These are phyloP conservation scores for Epinotia bilunana DNA, from an alignment of 2,888 invertebrate genomes.

Conservation along the genomic window DNA sequence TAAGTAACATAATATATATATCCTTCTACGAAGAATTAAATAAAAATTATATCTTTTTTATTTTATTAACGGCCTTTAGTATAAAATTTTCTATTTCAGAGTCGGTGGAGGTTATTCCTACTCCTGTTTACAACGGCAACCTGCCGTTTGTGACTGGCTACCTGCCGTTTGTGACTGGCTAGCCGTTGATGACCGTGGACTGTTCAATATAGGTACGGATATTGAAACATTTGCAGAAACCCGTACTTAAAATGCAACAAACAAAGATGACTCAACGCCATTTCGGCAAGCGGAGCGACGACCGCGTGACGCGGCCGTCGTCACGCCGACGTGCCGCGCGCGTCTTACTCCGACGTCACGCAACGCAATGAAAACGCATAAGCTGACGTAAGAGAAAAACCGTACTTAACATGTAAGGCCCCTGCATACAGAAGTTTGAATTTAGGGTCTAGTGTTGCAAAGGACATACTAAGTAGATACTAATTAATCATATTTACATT, in stretches of 20 bases:
- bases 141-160: not conserved
- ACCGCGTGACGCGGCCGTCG: slow-evolving; percentile 65
- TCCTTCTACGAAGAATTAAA: not conserved
- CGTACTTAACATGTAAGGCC: too few relatives aligned
- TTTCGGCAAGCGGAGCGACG: slow-evolving; percentile 73
- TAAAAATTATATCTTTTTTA: not conserved
- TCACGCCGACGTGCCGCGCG: slow-evolving; percentile 49
- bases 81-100: not conserved
- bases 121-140: not conserved
- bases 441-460: too few relatives aligned
- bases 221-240: slow-evolving; percentile 8
- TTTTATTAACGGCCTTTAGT: not conserved
- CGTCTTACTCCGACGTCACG: slow-evolving; percentile 36
- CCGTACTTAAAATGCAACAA: slow-evolving; percentile 60
- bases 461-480: too few relatives aligned
- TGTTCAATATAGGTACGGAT: not conserved
- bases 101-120: not conserved
- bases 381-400: too few relatives aligned
- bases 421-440: too few relatives aligned
- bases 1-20: too few relatives aligned
- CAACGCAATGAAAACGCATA: not conserved
- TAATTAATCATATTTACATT: too few relatives aligned
- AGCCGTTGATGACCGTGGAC: not conserved
- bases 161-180: not conserved
- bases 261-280: slow-evolving; percentile 67